Percentiles rank a stretch among this genome's conserved stretches.
Conservation (phyloP, 2,888 invertebrate genomes). For the Drosophila fungiperda region DNA sequence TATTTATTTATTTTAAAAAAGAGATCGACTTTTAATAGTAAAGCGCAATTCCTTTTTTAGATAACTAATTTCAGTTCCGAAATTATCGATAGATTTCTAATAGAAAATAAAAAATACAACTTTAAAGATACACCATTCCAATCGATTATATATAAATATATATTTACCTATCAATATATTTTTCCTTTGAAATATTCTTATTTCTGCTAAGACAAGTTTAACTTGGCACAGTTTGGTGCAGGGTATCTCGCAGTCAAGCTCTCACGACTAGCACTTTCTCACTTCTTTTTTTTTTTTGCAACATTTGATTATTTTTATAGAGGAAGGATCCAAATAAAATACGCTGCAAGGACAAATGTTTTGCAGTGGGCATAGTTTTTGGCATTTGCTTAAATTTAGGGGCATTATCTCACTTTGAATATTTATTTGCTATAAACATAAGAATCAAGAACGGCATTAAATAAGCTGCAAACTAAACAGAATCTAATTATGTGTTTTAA, state of each 20-base stretch:
- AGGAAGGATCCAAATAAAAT: constrained; percentile 18
- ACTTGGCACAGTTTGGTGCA: accelerated
- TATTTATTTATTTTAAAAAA: not conserved
- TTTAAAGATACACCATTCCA: not conserved
- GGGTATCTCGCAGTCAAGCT: not conserved
- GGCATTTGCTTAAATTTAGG: not conserved
- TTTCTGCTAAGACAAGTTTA: not conserved
- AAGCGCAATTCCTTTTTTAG: no score
- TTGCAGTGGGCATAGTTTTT: constrained; percentile 3
- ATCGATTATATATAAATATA: not conserved
- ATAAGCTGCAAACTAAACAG: not conserved
- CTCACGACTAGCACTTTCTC: constrained; percentile 8
- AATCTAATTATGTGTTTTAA: not conserved
- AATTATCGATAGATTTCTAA: not conserved
- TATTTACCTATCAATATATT: not conserved
- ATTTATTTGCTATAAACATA: not conserved
- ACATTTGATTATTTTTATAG: constrained; percentile 22
- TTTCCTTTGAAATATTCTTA: not conserved
- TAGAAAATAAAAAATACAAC: not conserved
- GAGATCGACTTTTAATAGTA: not conserved
- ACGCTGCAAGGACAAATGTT: constrained; percentile 24
- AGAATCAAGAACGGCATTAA: not conserved
- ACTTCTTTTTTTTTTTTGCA: constrained; percentile 30
- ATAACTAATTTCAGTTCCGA: not conserved
- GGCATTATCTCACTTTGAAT: not conserved